Conservation (phyloP, 2,797 vertebrate genomes). For the Poeciliopsis infans region DNA sequence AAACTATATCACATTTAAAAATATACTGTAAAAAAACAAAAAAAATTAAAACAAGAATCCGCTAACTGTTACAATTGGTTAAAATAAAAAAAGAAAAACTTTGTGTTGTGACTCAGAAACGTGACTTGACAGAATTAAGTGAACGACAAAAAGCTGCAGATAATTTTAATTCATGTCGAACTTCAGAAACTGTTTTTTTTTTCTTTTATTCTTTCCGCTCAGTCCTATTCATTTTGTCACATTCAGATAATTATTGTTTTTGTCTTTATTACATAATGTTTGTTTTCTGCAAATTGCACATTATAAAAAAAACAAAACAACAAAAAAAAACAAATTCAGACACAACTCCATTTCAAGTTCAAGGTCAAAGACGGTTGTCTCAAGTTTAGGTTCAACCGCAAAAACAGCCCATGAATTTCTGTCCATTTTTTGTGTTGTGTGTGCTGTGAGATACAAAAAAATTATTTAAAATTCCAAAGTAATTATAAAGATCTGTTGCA, state of each 20-base stretch:
- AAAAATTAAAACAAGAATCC: not conserved
- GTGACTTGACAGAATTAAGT: not conserved
- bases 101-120: not conserved
- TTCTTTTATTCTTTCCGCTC: not conserved
- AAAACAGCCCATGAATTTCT: not conserved
- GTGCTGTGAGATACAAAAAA: not conserved
- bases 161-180: not conserved
- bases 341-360: conserved; percentile 35
- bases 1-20: not conserved
- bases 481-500: not conserved
- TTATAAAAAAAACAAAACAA: not conserved
- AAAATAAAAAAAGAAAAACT: not conserved
- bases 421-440: not conserved
- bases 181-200: not conserved
- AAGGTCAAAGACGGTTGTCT: conserved; percentile 12
- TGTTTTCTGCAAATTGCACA: not conserved
- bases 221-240: not conserved
- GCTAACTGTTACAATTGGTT: not conserved
- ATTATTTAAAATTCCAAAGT: not conserved
- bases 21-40: not conserved
- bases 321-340: not conserved
- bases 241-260: not conserved
- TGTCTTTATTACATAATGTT: not conserved
- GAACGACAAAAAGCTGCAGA: not conserved
- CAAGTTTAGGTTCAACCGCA: conserved; percentile 35